phyloP scores from a whole-genome alignment of 2,888 invertebrate species.

The Rosalia funebris region DNA sequence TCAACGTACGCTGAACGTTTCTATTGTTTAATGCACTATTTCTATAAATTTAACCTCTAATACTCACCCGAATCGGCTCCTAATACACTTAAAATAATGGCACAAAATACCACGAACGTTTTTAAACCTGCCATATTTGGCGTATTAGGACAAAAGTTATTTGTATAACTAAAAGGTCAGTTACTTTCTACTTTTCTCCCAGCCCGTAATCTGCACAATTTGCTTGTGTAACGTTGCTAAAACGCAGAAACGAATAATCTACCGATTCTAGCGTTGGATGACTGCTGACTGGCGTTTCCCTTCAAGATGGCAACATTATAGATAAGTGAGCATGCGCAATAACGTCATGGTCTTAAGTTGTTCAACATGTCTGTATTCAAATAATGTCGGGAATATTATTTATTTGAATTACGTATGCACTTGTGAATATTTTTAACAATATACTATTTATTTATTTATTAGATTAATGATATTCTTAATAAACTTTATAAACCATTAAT shows the following conservation, averaged over 20 bases:
- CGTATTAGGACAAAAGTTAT: neutral
- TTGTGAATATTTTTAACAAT: no score
- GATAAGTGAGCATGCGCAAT: neutral
- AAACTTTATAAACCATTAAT: no score
- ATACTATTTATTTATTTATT: no score
- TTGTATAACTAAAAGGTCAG: neutral
- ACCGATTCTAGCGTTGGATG: neutral
- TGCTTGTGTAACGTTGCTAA: no score
- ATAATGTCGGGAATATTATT: no score
- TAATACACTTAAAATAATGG: neutral
- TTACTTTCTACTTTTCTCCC: neutral
- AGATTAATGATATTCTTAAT: no score
- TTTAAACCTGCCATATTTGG: constrained; percentile 6
- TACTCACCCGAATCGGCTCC: constrained; percentile 9
- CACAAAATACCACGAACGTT: constrained; percentile 4
- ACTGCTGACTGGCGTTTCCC: constrained; percentile 7
- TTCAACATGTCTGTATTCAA: no score
- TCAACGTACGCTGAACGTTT: no score
- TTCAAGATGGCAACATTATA: constrained; percentile 4
- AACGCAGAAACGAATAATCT: no score
- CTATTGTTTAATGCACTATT: no score
- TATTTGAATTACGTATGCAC: no score
- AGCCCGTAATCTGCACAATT: no score
- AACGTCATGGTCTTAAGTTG: neutral
- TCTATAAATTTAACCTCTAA: constrained; percentile 5